phyloP scores from a whole-genome alignment of 92 coral and sea anemone species.

The Phenganax subtilis region DNA sequence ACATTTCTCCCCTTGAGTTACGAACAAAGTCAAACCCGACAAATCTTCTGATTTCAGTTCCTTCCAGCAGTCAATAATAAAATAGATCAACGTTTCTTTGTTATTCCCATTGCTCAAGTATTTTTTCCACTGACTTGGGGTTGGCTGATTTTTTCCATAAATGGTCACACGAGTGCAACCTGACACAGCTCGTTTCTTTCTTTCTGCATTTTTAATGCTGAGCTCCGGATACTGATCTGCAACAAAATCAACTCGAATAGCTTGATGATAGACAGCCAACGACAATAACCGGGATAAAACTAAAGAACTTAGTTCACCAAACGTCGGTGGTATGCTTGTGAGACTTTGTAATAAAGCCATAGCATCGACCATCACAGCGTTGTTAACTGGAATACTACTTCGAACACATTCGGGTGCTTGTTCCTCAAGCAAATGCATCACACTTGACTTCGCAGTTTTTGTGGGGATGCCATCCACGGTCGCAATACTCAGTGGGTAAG shows the following conservation, averaged over 20 bases:
- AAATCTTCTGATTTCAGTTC: conserved; percentile 7
- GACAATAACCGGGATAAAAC: conserved; percentile 18
- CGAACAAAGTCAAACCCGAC: conserved; percentile 1
- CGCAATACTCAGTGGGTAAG: conserved; percentile 28
- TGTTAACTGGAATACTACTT: not conserved
- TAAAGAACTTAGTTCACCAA: conserved; percentile 1
- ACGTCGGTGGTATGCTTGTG: conserved; percentile 9
- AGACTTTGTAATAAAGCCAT: conserved; percentile 7
- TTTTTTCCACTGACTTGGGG: not conserved
- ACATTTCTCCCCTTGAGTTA: not conserved
- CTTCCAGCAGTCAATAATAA: conserved; percentile 18
- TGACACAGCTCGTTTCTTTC: conserved; percentile 3
- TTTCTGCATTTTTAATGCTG: conserved; percentile 4
- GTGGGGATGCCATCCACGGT: conserved; percentile 15
- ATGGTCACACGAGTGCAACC: not conserved
- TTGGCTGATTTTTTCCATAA: not conserved
- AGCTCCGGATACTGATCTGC: conserved; percentile 7
- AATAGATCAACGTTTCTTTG: conserved; percentile 10
- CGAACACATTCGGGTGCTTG: not conserved
- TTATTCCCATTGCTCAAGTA: conserved; percentile 3
- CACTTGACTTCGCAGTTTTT: conserved; percentile 20
- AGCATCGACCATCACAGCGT: not conserved
- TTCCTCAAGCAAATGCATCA: conserved; percentile 24
- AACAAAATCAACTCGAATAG: conserved; percentile 9
- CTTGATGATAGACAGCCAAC: not conserved